phyloP scores from a whole-genome alignment of 92 coral and sea anemone genomes.

The Heteractis magnifica region DNA sequence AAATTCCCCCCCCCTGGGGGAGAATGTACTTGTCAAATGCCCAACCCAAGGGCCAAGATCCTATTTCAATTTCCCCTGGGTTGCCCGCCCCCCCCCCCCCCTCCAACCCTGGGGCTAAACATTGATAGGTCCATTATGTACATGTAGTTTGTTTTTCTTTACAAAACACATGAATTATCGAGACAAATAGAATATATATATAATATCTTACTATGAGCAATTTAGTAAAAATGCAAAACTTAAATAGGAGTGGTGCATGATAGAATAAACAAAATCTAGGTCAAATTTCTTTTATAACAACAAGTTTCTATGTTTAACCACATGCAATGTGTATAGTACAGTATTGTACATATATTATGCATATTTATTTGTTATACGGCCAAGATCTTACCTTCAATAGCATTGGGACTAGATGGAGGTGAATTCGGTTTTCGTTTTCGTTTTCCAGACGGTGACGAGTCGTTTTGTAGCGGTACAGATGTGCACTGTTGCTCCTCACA shows the following conservation, averaged over 20 bases:
- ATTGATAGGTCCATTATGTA: too few relatives aligned
- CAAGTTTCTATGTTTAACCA: neutral
- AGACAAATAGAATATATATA: too few relatives aligned
- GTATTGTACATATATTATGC: neutral
- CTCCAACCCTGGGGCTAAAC: too few relatives aligned
- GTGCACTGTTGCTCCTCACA: slow-evolving; percentile 18
- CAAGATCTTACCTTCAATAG: slow-evolving; percentile 61
- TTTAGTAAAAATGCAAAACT: neutral
- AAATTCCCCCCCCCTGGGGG: too few relatives aligned
- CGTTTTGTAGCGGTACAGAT: slow-evolving; percentile 11
- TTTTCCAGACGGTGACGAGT: slow-evolving; percentile 55
- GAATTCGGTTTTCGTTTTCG: slow-evolving; percentile 76
- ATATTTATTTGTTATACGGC: neutral
- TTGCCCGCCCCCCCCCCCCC: too few relatives aligned
- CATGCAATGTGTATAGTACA: neutral
- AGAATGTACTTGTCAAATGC: too few relatives aligned
- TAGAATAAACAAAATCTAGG: neutral
- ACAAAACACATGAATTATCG: too few relatives aligned
- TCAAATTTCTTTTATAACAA: too few relatives aligned
- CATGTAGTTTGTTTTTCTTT: too few relatives aligned
- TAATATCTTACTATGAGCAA: too few relatives aligned
- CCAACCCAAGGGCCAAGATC: too few relatives aligned
- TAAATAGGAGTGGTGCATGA: neutral
- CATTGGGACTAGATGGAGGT: slow-evolving; percentile 80
- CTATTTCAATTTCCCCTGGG: too few relatives aligned